phyloP scores from a whole-genome alignment of 2,797 vertebrate genomes.

The Furcifer pardalis region DNA sequence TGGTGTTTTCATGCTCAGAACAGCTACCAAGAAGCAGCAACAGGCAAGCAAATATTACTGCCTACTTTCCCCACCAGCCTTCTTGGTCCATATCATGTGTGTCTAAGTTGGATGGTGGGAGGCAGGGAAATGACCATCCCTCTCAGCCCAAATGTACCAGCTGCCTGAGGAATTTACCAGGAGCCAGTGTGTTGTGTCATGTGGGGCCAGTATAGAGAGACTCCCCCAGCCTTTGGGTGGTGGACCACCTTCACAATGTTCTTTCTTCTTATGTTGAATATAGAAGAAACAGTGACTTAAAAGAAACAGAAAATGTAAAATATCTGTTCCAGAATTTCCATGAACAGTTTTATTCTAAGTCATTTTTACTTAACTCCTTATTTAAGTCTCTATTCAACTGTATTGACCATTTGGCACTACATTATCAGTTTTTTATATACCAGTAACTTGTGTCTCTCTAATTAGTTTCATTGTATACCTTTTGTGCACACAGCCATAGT shows the following conservation, averaged over 20 bases:
- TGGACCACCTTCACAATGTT: neutral
- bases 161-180: too few relatives aligned
- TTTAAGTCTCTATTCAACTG: neutral
- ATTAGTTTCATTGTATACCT: slow-evolving; percentile 18
- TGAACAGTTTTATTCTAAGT: slow-evolving; percentile 1
- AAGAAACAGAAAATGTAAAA: slow-evolving; percentile 10
- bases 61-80: too few relatives aligned
- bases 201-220: too few relatives aligned
- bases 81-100: too few relatives aligned
- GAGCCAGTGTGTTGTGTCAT: too few relatives aligned
- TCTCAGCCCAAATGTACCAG: too few relatives aligned
- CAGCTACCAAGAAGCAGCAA: too few relatives aligned
- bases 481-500: slow-evolving; percentile 21
- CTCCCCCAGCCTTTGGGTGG: too few relatives aligned
- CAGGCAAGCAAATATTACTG: too few relatives aligned
- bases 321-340: neutral
- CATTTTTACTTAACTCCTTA: neutral
- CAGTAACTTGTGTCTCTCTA: slow-evolving; percentile 5
- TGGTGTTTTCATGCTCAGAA: too few relatives aligned
- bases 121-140: too few relatives aligned
- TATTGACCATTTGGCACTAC: neutral
- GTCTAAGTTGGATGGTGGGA: too few relatives aligned
- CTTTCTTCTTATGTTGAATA: slow-evolving; percentile 1
- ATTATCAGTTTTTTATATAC: slow-evolving; percentile 13
- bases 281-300: neutral